Evolutionary conservation across 1,140 invertebrate genomes (phyloP), one percentile per base, ranked within the genome.

Genomic region (Drosophila watanabei): DNA sequence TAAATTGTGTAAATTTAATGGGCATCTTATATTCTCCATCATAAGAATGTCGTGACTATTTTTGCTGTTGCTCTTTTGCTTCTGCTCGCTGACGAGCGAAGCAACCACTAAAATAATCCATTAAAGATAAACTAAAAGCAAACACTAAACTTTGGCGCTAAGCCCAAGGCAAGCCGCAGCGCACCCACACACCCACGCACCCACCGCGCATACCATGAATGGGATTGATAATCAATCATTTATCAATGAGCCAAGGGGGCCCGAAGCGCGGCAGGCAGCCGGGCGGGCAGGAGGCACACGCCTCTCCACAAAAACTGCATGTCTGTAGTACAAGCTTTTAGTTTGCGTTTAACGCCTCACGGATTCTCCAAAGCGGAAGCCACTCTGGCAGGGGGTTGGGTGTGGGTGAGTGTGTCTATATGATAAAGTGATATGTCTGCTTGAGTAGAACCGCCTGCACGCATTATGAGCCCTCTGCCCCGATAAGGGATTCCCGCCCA

Each of bases 281-380:
- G 11, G 37, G 13, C 43, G 10, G 28, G 52, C 52, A 28, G 54
- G 35, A 28, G 54, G 35, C 83, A 87, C 84, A 87, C 85, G 85
- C 85, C 85, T 71, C 51, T 16, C 56, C 46, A 73, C 7, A 68
- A 79, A 76, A 81, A 63, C 59, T 48, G 61, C 33, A 30, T 77
- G 62, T 65, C 71, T 73, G 81, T 78, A 56, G 59, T 70, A 52
- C 43, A 69, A 90, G 86, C 86, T 90, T 90, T 90, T 90, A 90
- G 86, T 80, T 90, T 90, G 86, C 82, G 86, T 87, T 90, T 90
- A 90, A 90, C 86, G 86, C 86, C 86, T 90, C 87, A 90, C 80
- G 69, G 86, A 80, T 66, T 90, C 65, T 66, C 71, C 71, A 88
- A 89, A 88, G 80, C 84, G 72, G 63, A 62, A 63, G 39, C 68